phyloP scores from a whole-genome alignment of 2,797 vertebrate genomes.

The Sebastes baramenuke region DNA sequence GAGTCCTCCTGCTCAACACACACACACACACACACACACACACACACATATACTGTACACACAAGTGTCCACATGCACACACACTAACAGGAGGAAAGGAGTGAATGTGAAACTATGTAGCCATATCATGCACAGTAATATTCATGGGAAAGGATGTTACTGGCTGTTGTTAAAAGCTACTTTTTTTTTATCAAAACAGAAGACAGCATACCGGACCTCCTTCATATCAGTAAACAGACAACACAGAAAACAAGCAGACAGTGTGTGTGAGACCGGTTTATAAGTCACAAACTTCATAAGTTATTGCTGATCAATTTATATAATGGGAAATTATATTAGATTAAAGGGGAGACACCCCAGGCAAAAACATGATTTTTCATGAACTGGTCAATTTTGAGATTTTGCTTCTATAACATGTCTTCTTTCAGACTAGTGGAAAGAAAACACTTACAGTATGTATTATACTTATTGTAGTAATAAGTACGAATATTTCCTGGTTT shows the following conservation, averaged over 20 bases:
- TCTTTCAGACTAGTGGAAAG: no score
- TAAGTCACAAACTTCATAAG: neutral
- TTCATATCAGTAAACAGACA: neutral
- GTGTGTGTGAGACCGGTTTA: neutral
- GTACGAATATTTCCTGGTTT: no score
- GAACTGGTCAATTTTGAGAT: no score
- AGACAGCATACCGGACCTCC: neutral
- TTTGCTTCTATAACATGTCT: no score
- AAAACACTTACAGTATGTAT: no score
- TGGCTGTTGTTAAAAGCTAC: neutral
- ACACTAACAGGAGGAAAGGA: conserved; percentile 11
- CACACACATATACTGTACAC: neutral
- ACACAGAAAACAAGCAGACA: neutral
- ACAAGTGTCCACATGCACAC: neutral
- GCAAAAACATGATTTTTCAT: no score
- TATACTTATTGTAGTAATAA: no score
- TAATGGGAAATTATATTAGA: neutral
- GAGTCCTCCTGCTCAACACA: conserved; percentile 41
- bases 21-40: neutral
- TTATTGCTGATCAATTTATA: neutral
- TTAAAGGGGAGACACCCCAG: neutral
- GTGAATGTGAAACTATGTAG: conserved; percentile 46
- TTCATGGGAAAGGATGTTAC: conserved; percentile 23
- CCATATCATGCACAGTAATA: conserved; percentile 32
- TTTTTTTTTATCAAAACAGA: conserved; percentile 5